Evolutionary conservation across 1,140 invertebrate species (phyloP).

Genomic region (Zeugodacus cucurbitae): DNA sequence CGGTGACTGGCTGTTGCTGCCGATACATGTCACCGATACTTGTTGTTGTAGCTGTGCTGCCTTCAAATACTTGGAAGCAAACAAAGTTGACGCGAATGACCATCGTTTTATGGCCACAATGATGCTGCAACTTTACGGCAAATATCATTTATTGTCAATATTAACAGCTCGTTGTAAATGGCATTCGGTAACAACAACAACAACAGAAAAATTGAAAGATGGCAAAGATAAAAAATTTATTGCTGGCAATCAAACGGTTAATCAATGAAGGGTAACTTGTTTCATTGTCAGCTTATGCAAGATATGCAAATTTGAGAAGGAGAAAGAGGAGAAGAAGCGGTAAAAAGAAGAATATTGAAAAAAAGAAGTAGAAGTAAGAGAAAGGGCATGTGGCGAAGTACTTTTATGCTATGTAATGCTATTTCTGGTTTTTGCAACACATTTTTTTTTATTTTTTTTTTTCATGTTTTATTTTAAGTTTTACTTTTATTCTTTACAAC

Average conservation of each 20-base stretch:
- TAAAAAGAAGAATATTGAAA: not conserved
- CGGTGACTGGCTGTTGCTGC: not conserved
- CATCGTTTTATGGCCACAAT: not conserved
- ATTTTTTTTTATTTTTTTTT: not conserved
- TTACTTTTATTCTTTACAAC: not conserved
- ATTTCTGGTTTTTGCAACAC: not conserved
- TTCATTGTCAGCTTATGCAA: not conserved
- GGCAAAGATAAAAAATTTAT: slow-evolving; percentile 13
- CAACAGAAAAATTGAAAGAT: not conserved
- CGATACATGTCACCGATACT: not conserved
- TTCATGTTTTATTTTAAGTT: not conserved
- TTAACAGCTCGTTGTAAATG: not conserved
- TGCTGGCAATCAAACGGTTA: slow-evolving; percentile 29
- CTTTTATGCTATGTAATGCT: not conserved
- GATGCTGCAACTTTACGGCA: not conserved
- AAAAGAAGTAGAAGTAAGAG: too few relatives aligned
- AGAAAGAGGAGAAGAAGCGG: not conserved
- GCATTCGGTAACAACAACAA: not conserved
- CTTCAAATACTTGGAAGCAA: not conserved
- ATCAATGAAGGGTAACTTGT: slow-evolving; percentile 25
- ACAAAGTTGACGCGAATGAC: not conserved
- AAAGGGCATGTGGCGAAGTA: too few relatives aligned
- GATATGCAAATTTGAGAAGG: not conserved
- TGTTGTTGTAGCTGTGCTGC: not conserved
- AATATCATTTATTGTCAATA: slow-evolving; percentile 19